Base-by-base conservation (phyloP, 2,888 invertebrate species). In the Xestoiulus laeticollis region DNA sequence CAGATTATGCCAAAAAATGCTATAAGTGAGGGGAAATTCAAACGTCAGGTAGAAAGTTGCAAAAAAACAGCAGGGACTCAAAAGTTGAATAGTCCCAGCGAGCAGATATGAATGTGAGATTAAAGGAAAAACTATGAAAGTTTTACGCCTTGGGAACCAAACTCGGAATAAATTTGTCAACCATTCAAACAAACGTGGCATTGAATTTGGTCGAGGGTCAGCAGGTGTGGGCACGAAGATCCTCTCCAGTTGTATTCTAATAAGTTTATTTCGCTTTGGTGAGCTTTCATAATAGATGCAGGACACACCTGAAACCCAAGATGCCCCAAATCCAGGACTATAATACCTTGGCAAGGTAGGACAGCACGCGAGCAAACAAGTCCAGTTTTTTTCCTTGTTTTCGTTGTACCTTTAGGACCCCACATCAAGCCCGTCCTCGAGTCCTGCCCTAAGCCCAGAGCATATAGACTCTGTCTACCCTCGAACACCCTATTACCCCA, bases 321-420 rank as follows among this genome's bases (percentile, higher is more conserved):
- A 68, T 68, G 68, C n/a, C 59, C 59, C 59, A 22, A 59, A 59
- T 59, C n/a, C 59, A 22, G 22, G 0, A 26, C 26, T 48, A 26
- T 26, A 22, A 68, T 68, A 22, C 68, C 12, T 22, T 2, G 68
- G 68, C 12, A 12, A 12, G 68, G 26, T 32, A 33, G 43, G 43
- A 84, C 33, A 84, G 84, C 84, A 84, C 84, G 84, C 43, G 84
- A 84, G 84, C 22, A 84, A 84, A 84, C 38, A 43, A 10, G n/a
- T 22, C 33, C n/a, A 16, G 43, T 43, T 22, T 84, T 84, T 32
- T 38, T 38, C 38, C 48, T 19, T 48, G 48, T 19, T 32, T 32
- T 82, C n/a, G n/a, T 82, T 1, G 16, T 14, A 48, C 48, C 82
- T 16, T 32, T 82, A 32, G 82, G 82, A 32, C 82, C 82, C 32